Evolutionary conservation across 1,140 invertebrate genomes (phyloP).

Genomic region (Papilio aristodemus): DNA sequence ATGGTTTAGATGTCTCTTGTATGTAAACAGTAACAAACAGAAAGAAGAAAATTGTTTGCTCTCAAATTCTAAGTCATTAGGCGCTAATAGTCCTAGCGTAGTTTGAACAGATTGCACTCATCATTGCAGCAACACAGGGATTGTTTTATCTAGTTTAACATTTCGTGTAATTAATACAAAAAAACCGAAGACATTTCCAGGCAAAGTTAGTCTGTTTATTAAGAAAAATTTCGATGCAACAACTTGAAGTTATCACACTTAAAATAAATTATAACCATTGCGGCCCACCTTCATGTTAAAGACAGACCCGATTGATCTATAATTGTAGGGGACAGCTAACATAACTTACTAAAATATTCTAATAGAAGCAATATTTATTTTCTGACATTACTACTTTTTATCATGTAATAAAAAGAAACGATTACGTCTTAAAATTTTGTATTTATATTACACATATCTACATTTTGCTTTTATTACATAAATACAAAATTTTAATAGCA

Average conservation of each 20-base stretch:
- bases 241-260: slow-evolving; percentile 75
- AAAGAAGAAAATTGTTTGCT: neutral
- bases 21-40: slow-evolving; percentile 1
- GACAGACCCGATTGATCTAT: slow-evolving; percentile 66
- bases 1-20: neutral
- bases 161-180: slow-evolving; percentile 43
- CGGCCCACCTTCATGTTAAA: slow-evolving; percentile 65
- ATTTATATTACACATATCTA: slow-evolving; percentile 81
- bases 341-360: slow-evolving; percentile 78
- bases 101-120: neutral
- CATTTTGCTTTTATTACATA: slow-evolving; percentile 80
- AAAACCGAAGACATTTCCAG: slow-evolving; percentile 69
- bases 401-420: slow-evolving; percentile 75
- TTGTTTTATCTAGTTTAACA: slow-evolving; percentile 9
- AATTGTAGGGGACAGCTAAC: slow-evolving; percentile 69
- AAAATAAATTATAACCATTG: slow-evolving; percentile 75
- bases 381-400: slow-evolving; percentile 68
- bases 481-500: slow-evolving; percentile 82
- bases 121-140: slow-evolving; percentile 11
- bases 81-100: neutral
- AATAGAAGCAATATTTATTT: slow-evolving; percentile 75
- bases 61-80: neutral
- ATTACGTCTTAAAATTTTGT: slow-evolving; percentile 81
- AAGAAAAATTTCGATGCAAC: slow-evolving; percentile 76
- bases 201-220: slow-evolving; percentile 78